Conservation (phyloP, 2,113 vertebrate species). For the Eretmochelys imbricata region DNA sequence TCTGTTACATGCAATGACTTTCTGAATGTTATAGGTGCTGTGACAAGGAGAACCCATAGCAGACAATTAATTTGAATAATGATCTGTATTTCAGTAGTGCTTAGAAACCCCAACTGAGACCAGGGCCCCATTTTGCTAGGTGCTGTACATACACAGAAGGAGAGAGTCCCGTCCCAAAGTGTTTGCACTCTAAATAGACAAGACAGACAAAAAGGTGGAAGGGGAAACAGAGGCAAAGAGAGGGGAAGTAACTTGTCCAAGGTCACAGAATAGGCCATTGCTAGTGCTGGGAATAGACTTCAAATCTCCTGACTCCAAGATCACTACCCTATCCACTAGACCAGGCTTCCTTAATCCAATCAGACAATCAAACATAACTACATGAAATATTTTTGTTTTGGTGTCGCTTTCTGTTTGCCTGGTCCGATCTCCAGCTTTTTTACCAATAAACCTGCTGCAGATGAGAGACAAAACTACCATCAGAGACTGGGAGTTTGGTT, state of each 20-base stretch:
- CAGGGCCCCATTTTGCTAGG: rapidly evolving
- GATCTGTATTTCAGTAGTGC: background rate
- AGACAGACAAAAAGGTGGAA: rapidly evolving
- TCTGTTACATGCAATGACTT: background rate
- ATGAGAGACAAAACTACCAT: conserved; percentile 73
- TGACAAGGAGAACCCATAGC: rapidly evolving
- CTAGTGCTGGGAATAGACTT: background rate
- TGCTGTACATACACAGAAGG: background rate
- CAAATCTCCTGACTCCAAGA: background rate
- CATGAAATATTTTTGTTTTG: conserved; percentile 57
- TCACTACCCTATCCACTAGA: conserved; percentile 36
- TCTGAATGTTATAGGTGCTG: background rate
- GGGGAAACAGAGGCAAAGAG: background rate
- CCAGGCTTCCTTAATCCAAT: conserved; percentile 9
- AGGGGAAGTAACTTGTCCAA: rapidly evolving
- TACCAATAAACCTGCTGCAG: conserved; percentile 75
- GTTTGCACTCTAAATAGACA: rapidly evolving
- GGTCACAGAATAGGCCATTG: background rate
- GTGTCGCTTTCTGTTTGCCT: conserved; percentile 71
- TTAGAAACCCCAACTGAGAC: background rate
- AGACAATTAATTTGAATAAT: rapidly evolving
- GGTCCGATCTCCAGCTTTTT: conserved; percentile 73
- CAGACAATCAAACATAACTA: conserved; percentile 56
- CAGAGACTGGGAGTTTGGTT: conserved; percentile 74
- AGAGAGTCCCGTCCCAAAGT: rapidly evolving